Conservation (phyloP, 2,888 invertebrate genomes). For the Kryphioiulus occultus region DNA sequence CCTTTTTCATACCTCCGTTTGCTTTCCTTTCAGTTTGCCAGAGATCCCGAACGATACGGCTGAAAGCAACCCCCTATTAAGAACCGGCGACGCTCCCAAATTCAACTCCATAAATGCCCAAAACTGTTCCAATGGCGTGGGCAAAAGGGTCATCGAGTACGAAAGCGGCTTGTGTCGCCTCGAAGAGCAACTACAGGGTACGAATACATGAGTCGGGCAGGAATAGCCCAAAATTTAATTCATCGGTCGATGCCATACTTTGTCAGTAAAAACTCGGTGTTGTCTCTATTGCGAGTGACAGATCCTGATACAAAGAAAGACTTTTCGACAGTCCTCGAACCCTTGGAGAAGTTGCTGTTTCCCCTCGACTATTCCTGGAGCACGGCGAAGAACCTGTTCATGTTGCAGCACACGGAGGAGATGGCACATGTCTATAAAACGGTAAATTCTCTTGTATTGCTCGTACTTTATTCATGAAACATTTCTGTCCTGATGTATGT, state of each 20-base stretch:
- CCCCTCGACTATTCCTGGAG: constrained; percentile 87
- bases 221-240: not conserved
- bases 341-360: constrained; percentile 75
- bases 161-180: constrained; percentile 77
- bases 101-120: constrained; percentile 82
- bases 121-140: constrained; percentile 83
- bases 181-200: constrained; percentile 69
- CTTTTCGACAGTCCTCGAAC: constrained; percentile 74
- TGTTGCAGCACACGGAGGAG: constrained; percentile 69
- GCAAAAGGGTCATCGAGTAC: constrained; percentile 80
- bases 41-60: constrained; percentile 73
- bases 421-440: constrained; percentile 58
- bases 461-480: too few species aligned
- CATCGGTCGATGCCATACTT: too few species aligned
- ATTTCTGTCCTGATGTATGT: too few species aligned
- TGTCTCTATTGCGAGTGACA: not conserved
- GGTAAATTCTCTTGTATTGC: too few species aligned
- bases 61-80: constrained; percentile 77
- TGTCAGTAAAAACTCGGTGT: not conserved
- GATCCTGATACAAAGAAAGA: constrained; percentile 64
- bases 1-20: too few species aligned
- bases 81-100: constrained; percentile 77
- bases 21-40: constrained; percentile 66
- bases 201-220: not conserved
- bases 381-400: constrained; percentile 81